A percentile compares a stretch with the other conserved stretches of the same genome.
phyloP scores from a whole-genome alignment of 2,113 vertebrate species.

The Phrynosoma platyrhinos region DNA sequence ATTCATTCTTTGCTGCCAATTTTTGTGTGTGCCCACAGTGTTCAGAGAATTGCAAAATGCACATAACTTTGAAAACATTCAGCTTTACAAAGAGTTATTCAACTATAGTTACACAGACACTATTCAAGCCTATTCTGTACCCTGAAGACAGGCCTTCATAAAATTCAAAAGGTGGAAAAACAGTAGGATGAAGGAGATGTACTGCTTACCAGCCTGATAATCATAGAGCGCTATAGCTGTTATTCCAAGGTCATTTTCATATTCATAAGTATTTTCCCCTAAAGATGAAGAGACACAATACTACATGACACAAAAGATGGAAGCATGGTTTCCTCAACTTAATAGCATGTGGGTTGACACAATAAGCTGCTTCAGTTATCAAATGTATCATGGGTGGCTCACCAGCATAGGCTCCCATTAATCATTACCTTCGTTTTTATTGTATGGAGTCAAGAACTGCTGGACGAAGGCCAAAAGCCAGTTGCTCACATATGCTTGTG shows the following conservation, averaged over 20 bases:
- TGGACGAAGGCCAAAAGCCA: neutral
- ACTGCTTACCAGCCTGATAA: slow-evolving; percentile 93
- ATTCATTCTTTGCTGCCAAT: neutral
- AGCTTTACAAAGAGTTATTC: too few species aligned
- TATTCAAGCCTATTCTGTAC: neutral
- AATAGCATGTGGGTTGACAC: neutral
- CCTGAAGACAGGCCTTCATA: neutral
- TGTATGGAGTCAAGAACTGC: neutral
- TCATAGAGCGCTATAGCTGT: slow-evolving; percentile 96
- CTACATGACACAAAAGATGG: neutral
- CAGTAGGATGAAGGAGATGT: neutral
- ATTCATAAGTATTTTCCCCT: slow-evolving; percentile 85
- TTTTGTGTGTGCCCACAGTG: neutral
- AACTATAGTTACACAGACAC: too few species aligned
- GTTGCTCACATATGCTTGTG: neutral
- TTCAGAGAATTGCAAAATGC: neutral
- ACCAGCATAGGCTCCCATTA: neutral
- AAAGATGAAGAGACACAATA: slow-evolving; percentile 22
- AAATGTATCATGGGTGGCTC: neutral
- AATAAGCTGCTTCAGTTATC: neutral
- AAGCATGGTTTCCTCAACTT: neutral
- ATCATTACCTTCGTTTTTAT: neutral
- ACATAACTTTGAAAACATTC: neutral
- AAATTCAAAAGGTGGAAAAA: neutral
- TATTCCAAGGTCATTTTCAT: slow-evolving; percentile 88